Conservation (phyloP, 2,797 vertebrate species). For the Etheostoma perlongum region DNA sequence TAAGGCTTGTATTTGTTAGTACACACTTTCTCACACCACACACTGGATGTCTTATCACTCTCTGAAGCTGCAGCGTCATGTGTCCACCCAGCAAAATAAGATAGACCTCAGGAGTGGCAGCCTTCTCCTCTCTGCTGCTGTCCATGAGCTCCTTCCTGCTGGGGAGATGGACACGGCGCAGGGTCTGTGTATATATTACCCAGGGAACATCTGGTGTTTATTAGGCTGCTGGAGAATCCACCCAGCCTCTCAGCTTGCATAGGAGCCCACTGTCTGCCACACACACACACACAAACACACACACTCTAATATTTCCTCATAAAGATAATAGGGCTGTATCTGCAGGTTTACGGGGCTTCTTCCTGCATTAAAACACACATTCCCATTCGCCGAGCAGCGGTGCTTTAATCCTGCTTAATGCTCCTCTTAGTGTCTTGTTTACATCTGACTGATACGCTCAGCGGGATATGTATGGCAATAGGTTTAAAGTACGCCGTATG, state of each 20-base stretch:
- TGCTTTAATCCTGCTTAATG: slow-evolving; percentile 62
- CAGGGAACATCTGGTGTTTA: slow-evolving; percentile 87
- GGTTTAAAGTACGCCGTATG: slow-evolving; percentile 56
- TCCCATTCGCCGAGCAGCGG: slow-evolving; percentile 28
- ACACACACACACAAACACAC: slow-evolving; percentile 39
- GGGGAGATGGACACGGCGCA: slow-evolving; percentile 78
- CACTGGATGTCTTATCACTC: slow-evolving; percentile 29
- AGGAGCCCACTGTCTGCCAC: slow-evolving; percentile 54
- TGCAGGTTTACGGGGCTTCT: slow-evolving; percentile 64
- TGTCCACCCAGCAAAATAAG: slow-evolving; percentile 17
- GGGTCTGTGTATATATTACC: slow-evolving; percentile 84
- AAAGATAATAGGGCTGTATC: slow-evolving; percentile 65
- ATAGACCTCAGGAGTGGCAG: slow-evolving; percentile 8
- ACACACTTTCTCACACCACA: slow-evolving; percentile 31
- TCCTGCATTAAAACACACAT: slow-evolving; percentile 34
- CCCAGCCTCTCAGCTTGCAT: slow-evolving; percentile 76
- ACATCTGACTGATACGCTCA: slow-evolving; percentile 56
- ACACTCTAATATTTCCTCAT: slow-evolving; percentile 75
- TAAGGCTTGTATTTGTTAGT: slow-evolving; percentile 41
- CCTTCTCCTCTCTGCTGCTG: slow-evolving; percentile 38
- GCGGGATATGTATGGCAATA: slow-evolving; percentile 46
- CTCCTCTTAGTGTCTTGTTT: slow-evolving; percentile 61
- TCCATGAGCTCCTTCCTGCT: slow-evolving; percentile 66
- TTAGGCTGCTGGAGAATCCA: slow-evolving; percentile 81
- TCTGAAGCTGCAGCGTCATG: slow-evolving; percentile 12